These are phyloP conservation scores for Turritopsis rubra DNA, from an alignment of 30 jellyfish, hydroid and myxozoan genomes.

Conservation along the genomic window DNA sequence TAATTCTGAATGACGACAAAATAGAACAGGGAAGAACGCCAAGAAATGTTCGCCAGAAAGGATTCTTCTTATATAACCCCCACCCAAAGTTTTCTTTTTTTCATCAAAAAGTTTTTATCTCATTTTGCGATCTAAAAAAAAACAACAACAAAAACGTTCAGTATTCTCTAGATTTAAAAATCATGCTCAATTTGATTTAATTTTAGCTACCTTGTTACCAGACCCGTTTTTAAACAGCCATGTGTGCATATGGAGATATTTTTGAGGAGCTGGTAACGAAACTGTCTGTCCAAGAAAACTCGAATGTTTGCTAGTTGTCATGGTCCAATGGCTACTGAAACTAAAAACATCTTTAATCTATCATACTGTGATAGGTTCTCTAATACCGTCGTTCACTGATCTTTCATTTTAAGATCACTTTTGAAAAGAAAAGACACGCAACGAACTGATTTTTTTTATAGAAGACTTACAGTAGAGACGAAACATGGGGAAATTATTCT, in stretches of 20 bases:
- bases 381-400: background rate
- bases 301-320: background rate
- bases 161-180: background rate
- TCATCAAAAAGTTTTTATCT: too few species aligned
- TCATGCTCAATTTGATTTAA: background rate
- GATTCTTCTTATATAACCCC: too few species aligned
- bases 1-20: background rate
- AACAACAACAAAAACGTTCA: background rate
- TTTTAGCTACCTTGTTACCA: background rate
- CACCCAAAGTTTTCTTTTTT: too few species aligned
- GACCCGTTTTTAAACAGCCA: background rate
- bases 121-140: too few species aligned
- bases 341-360: background rate
- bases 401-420: background rate
- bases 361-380: background rate
- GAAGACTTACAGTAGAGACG: background rate
- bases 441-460: background rate
- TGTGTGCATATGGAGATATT: background rate
- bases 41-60: too few species aligned
- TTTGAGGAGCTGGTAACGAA: background rate
- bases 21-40: too few species aligned
- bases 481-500: slow-evolving; percentile 17
- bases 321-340: background rate
- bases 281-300: background rate
- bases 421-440: background rate